Percentiles rank a stretch among this genome's conserved stretches.
Conservation (phyloP, 2,888 invertebrate species). For the Netelia virgata region DNA sequence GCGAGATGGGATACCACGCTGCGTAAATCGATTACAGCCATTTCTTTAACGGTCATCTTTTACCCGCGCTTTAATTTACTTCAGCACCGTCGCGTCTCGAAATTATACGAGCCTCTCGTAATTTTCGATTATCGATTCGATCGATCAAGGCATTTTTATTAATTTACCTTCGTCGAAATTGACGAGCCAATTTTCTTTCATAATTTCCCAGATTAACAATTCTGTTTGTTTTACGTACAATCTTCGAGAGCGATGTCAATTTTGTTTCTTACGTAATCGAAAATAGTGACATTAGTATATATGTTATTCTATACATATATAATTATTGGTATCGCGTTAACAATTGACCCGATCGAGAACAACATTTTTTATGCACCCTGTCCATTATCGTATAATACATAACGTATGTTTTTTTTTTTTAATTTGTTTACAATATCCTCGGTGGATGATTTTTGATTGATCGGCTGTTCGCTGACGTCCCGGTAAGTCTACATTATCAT, state of each 20-base stretch:
- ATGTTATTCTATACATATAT: not conserved
- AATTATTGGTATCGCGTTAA: slow-evolving; percentile 20
- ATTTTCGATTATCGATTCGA: not conserved
- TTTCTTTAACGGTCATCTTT: not conserved
- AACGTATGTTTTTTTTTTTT: slow-evolving; percentile 29
- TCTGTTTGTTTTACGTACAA: not conserved
- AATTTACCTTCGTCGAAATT: not conserved
- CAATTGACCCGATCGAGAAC: slow-evolving; percentile 48
- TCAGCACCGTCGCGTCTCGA: not conserved
- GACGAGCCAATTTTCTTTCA: not conserved
- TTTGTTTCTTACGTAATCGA: not conserved
- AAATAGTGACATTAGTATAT: slow-evolving; percentile 8
- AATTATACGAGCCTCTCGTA: not conserved
- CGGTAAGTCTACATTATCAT: slow-evolving; percentile 31
- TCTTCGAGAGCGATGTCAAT: not conserved
- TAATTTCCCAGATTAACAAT: not conserved
- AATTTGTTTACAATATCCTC: slow-evolving; percentile 12
- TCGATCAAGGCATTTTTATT: slow-evolving; percentile 1
- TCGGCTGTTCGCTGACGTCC: slow-evolving; percentile 23
- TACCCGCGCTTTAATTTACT: slow-evolving; percentile 6
- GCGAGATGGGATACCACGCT: slow-evolving; percentile 9
- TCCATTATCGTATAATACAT: slow-evolving; percentile 23
- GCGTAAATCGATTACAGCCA: not conserved
- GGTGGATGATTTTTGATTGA: slow-evolving; percentile 16
- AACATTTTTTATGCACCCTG: slow-evolving; percentile 11